A percentile compares a stretch with the other conserved stretches of the same genome.
phyloP scores from a whole-genome alignment of 1,140 invertebrate species.

The Tetragonula clypearis region DNA sequence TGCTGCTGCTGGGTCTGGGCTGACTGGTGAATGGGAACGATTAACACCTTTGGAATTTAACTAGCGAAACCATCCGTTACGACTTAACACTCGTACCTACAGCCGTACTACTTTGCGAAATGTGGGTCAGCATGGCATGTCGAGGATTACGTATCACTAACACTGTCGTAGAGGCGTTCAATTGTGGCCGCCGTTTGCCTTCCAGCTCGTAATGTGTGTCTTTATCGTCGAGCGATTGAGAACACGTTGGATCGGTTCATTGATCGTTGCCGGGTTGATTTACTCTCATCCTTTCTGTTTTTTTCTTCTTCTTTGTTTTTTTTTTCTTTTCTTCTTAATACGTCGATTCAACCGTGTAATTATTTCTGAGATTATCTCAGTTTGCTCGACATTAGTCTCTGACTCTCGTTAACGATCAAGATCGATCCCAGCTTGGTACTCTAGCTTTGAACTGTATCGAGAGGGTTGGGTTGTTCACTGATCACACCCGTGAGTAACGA shows the following conservation, averaged over 20 bases:
- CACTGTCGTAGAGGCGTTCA: constrained; percentile 48
- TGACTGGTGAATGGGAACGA: constrained; percentile 70
- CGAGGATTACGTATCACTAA: constrained; percentile 62
- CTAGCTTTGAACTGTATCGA: constrained; percentile 8
- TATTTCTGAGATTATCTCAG: not conserved
- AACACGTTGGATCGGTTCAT: constrained; percentile 5
- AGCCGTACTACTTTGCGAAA: constrained; percentile 32
- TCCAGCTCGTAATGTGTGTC: constrained; percentile 40
- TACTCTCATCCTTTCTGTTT: too few relatives aligned
- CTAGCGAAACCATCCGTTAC: constrained; percentile 49
- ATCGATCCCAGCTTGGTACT: not conserved
- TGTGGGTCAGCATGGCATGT: constrained; percentile 70
- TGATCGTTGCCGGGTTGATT: constrained; percentile 21
- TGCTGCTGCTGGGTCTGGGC: constrained; percentile 70
- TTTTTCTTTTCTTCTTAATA: not conserved
- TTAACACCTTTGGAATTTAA: constrained; percentile 66
- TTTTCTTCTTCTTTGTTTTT: not conserved
- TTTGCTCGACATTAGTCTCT: not conserved
- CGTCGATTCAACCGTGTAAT: not conserved
- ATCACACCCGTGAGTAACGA: constrained; percentile 65
- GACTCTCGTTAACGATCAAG: constrained; percentile 10
- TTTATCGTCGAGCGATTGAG: constrained; percentile 20
- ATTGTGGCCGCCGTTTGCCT: constrained; percentile 26
- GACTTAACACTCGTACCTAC: constrained; percentile 47
- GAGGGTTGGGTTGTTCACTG: constrained; percentile 35